Conservation (phyloP, 1,140 invertebrate species). For the Lepidurus couesii region DNA sequence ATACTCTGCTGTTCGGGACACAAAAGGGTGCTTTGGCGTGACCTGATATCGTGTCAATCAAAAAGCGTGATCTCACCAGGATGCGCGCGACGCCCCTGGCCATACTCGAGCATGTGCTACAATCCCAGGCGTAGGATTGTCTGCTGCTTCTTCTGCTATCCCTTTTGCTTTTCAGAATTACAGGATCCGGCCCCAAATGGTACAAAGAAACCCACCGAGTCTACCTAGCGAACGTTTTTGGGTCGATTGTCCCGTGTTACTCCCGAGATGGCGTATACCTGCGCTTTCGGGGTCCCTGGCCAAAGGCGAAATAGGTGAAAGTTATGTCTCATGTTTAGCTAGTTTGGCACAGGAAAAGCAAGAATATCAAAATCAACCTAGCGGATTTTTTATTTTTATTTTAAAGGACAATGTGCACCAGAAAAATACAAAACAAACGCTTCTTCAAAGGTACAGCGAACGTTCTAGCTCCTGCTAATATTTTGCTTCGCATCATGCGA, state of each 20-base stretch:
- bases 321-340: no score
- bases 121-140: neutral
- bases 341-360: no score
- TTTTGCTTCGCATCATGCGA: no score
- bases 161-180: neutral
- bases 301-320: neutral
- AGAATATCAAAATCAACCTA: no score
- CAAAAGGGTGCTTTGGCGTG: slow-evolving; percentile 4
- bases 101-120: neutral
- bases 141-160: neutral
- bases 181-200: neutral
- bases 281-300: neutral
- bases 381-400: no score
- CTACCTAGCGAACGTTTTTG: no score
- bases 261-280: neutral
- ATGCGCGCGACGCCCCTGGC: neutral
- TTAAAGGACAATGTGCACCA: no score
- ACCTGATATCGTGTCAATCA: slow-evolving; percentile 22
- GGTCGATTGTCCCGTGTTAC: no score
- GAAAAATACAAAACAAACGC: no score
- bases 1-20: slow-evolving; percentile 8
- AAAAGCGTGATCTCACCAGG: slow-evolving; percentile 21
- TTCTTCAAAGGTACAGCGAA: no score
- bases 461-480: no score
- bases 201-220: neutral